phyloP scores from a whole-genome alignment of 2,888 invertebrate species.

The Masnerella sp. region DNA sequence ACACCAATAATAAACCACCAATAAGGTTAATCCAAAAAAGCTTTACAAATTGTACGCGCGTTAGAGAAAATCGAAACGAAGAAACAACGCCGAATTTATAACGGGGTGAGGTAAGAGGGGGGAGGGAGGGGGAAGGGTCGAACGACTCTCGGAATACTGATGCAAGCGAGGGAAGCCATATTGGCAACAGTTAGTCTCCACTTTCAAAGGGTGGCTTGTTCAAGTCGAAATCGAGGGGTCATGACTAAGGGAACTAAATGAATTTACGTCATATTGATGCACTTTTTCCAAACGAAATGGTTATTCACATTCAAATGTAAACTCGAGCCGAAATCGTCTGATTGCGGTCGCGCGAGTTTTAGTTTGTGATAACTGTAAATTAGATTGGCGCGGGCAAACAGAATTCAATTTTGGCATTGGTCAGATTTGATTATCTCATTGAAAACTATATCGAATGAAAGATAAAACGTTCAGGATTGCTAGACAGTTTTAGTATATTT shows the following conservation, averaged over 20 bases:
- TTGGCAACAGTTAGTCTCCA: slow-evolving; percentile 50
- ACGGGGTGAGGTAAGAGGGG: slow-evolving; percentile 10
- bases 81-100: slow-evolving; percentile 26
- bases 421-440: neutral
- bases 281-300: slow-evolving; percentile 19
- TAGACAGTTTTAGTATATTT: too few relatives aligned
- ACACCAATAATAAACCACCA: too few relatives aligned
- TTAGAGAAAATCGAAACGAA: slow-evolving; percentile 7
- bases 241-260: slow-evolving; percentile 46
- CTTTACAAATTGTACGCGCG: slow-evolving; percentile 11
- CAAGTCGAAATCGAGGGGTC: slow-evolving; percentile 49
- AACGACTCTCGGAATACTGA: slow-evolving; percentile 36
- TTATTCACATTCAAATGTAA: slow-evolving; percentile 29
- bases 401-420: too few relatives aligned
- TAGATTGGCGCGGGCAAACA: slow-evolving; percentile 3
- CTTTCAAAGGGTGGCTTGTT: slow-evolving; percentile 50
- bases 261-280: slow-evolving; percentile 40
- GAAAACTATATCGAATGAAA: neutral
- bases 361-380: slow-evolving; percentile 8
- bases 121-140: slow-evolving; percentile 11
- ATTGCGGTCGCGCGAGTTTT: slow-evolving; percentile 16
- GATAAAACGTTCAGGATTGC: too few relatives aligned
- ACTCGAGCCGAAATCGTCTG: slow-evolving; percentile 11
- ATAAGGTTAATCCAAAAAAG: too few relatives aligned
- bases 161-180: slow-evolving; percentile 49